Conservation (phyloP, 2,113 vertebrate genomes). For the Tychaedon coryphoeus region DNA sequence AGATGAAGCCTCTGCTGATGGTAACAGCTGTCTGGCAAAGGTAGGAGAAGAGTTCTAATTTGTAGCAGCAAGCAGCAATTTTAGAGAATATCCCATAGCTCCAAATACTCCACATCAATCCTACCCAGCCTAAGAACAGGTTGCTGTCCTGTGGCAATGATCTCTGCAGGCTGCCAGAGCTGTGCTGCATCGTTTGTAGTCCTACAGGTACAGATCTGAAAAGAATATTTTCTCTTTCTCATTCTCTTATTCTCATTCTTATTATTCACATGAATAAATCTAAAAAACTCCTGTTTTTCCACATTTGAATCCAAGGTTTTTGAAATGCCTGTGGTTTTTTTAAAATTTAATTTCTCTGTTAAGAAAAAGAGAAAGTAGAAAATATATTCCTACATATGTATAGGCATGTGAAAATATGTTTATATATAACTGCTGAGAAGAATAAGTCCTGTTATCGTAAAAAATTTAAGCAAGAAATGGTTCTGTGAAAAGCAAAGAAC, state of each 20-base stretch:
- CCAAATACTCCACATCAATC: not conserved
- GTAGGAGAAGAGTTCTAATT: not conserved
- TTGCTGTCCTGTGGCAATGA: not conserved
- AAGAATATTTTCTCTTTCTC: not conserved
- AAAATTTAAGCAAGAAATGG: not conserved
- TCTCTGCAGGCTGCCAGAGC: not conserved
- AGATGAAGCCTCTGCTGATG: not conserved
- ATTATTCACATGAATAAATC: not conserved
- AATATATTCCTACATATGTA: not conserved
- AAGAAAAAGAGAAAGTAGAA: not conserved
- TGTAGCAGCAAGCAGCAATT: not conserved
- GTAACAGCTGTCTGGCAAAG: not conserved
- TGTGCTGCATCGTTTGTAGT: not conserved
- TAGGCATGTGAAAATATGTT: not conserved
- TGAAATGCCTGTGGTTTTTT: not conserved
- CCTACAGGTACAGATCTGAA: not conserved
- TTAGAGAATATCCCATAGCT: not conserved
- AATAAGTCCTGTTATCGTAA: accelerated
- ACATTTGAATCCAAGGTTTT: not conserved
- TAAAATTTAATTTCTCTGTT: not conserved
- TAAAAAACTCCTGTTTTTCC: not conserved
- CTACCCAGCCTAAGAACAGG: not conserved
- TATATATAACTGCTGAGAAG: not conserved
- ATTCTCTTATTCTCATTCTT: not conserved
- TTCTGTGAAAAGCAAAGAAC: not conserved